A percentile compares a stretch with the other conserved stretches of the same genome.
Conservation (phyloP, 2,797 vertebrate genomes). For the Gymnothorax javanicus region DNA sequence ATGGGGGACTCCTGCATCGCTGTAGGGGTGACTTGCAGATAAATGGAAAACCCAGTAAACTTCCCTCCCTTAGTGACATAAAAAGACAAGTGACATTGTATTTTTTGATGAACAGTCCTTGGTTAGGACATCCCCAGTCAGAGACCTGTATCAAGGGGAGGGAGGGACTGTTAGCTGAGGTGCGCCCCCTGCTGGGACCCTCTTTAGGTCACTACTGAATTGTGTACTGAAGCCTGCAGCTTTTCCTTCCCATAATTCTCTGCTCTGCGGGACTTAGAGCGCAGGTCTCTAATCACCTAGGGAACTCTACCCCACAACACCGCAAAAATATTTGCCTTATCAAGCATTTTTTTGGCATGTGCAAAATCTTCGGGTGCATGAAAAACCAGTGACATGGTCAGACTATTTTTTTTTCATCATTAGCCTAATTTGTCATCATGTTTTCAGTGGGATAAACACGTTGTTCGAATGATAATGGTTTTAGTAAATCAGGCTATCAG, state of each 20-base stretch:
- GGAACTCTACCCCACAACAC: constrained; percentile 53
- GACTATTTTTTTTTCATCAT: too few relatives aligned
- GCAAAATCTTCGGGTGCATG: too few relatives aligned
- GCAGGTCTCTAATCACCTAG: constrained; percentile 67
- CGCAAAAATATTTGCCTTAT: too few relatives aligned
- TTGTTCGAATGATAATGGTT: too few relatives aligned
- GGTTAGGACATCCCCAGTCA: neutral
- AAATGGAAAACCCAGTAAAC: neutral
- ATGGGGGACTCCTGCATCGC: neutral
- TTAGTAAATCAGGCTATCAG: too few relatives aligned
- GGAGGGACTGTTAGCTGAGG: neutral
- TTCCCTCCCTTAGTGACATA: neutral
- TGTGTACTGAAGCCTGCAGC: constrained; percentile 66
- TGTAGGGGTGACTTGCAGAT: neutral
- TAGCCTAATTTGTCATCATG: too few relatives aligned
- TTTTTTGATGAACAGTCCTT: constrained; percentile 23
- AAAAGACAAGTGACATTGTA: neutral
- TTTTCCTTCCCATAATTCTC: constrained; percentile 59
- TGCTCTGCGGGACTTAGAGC: constrained; percentile 57
- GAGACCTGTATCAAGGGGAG: neutral
- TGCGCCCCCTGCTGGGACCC: constrained; percentile 40
- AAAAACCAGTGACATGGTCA: too few relatives aligned
- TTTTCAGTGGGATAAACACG: too few relatives aligned
- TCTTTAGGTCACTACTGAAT: constrained; percentile 62
- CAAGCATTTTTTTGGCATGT: too few relatives aligned